Evolutionary conservation across 2,888 invertebrate genomes (phyloP).

Genomic region (Monoplex corrugatus): DNA sequence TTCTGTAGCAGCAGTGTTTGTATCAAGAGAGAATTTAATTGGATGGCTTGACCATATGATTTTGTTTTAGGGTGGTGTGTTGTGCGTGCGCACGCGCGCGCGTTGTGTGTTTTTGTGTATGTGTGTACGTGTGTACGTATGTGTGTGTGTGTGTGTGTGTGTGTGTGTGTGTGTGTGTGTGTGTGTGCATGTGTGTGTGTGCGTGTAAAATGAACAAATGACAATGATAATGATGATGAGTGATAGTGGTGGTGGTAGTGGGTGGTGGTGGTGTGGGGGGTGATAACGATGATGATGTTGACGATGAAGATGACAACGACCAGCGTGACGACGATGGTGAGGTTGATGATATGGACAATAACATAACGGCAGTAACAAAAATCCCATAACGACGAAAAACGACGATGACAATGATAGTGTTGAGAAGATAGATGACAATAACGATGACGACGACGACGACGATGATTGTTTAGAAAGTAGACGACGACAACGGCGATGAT

Average conservation of each 20-base stretch:
- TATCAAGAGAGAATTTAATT: no score
- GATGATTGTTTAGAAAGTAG: no score
- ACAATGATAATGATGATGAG: neutral
- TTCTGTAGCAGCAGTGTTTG: no score
- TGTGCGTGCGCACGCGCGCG: no score
- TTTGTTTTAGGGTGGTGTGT: no score
- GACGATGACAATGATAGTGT: neutral
- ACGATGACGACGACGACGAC: conserved; percentile 13
- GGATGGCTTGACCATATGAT: no score
- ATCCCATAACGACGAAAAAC: no score
- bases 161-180: neutral
- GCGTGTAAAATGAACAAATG: neutral
- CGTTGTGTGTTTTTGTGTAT: no score
- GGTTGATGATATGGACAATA: neutral
- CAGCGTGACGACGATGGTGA: neutral
- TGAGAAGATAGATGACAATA: neutral
- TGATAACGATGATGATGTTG: neutral
- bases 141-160: no score
- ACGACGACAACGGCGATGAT: neutral
- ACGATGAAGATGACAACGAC: neutral
- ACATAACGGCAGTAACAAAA: neutral
- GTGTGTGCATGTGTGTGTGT: neutral
- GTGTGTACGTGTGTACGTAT: no score
- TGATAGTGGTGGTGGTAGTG: neutral
- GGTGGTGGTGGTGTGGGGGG: no score